Conservation (phyloP, 2,113 vertebrate genomes). For the Bos indicus region DNA sequence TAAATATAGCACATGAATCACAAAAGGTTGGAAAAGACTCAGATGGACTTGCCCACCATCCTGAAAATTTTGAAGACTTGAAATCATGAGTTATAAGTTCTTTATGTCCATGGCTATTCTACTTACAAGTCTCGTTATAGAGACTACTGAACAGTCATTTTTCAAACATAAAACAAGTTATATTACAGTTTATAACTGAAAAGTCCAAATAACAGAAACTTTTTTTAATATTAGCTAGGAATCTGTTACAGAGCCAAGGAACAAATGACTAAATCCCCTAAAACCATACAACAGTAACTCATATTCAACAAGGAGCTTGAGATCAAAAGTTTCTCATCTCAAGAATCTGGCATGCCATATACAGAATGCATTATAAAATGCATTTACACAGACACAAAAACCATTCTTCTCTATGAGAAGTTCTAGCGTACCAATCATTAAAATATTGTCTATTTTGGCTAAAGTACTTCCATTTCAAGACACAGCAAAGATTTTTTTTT, state of each 20-base stretch:
- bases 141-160: background rate
- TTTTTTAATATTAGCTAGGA: background rate
- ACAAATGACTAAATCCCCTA: conserved; percentile 14
- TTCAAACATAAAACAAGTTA: background rate
- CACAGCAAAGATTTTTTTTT: background rate
- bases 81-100: background rate
- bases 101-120: background rate
- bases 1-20: background rate
- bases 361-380: background rate
- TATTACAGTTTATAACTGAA: background rate
- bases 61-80: background rate
- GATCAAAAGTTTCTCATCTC: background rate
- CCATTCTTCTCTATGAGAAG: background rate
- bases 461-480: background rate
- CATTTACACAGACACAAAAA: background rate
- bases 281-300: background rate
- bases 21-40: background rate
- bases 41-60: background rate
- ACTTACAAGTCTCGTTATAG: background rate
- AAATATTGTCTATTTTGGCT: background rate
- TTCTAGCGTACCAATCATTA: background rate
- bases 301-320: background rate
- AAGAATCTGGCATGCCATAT: background rate
- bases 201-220: background rate
- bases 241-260: conserved; percentile 3